These are phyloP conservation scores for Patella pellucida DNA, from an alignment of 2,888 invertebrate genomes.

Conservation along the genomic window DNA sequence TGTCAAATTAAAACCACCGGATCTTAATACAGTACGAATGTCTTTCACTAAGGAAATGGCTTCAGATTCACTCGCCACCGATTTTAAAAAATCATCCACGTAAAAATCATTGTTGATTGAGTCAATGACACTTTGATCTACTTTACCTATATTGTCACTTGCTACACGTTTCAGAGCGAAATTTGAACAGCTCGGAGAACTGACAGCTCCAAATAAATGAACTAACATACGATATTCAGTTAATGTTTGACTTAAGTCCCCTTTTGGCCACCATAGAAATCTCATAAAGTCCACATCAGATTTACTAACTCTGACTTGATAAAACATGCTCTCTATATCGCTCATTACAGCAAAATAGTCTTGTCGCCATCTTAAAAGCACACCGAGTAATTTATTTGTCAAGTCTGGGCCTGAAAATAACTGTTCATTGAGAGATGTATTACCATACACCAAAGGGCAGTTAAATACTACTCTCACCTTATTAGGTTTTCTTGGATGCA, in stretches of 20 bases:
- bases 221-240: constrained; percentile 23
- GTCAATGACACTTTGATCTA: constrained; percentile 1
- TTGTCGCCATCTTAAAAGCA: constrained; percentile 34
- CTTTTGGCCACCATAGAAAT: constrained; percentile 28
- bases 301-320: constrained; percentile 26
- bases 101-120: constrained; percentile 25
- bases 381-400: constrained; percentile 28
- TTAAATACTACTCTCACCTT: constrained; percentile 37
- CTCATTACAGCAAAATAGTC: constrained; percentile 28
- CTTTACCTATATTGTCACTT: neutral
- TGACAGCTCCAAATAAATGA: constrained; percentile 20
- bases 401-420: constrained; percentile 32
- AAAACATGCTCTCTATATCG: constrained; percentile 35
- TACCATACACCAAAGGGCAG: constrained; percentile 29
- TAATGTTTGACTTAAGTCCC: neutral
- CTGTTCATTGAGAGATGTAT: constrained; percentile 29
- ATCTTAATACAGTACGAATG: neutral
- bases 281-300: constrained; percentile 24
- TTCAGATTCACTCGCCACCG: constrained; percentile 12
- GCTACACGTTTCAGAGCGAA: constrained; percentile 18
- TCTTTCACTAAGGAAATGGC: constrained; percentile 4
- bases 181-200: constrained; percentile 23
- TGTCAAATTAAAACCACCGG: constrained; percentile 33
- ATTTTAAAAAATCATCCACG: constrained; percentile 30
- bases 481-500: constrained; percentile 15